A percentile compares a stretch with the other conserved stretches of the same genome.
phyloP scores from a whole-genome alignment of 2,797 vertebrate genomes.

The Clarias pachynema region DNA sequence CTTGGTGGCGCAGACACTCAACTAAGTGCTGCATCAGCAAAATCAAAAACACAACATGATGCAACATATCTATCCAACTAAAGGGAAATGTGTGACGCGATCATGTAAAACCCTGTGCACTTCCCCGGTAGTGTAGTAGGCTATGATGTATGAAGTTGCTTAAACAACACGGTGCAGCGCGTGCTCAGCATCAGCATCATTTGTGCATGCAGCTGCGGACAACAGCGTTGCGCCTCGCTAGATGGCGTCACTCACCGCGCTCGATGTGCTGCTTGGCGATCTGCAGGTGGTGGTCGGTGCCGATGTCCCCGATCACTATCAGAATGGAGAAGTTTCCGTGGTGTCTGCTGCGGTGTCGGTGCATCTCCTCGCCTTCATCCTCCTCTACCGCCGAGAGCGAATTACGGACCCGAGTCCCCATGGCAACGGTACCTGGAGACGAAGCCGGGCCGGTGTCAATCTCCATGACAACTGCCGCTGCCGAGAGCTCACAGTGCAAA shows the following conservation, averaged over 20 bases:
- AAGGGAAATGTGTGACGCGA: background rate
- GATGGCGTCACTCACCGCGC: conserved; percentile 80
- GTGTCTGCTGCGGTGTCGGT: conserved; percentile 72
- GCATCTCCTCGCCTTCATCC: conserved; percentile 66
- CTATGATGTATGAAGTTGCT: background rate
- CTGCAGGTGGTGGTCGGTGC: conserved; percentile 86
- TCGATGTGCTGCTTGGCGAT: conserved; percentile 82
- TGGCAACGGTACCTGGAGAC: conserved; percentile 79
- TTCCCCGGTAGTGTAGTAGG: background rate
- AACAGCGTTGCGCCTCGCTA: background rate
- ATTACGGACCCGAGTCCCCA: conserved; percentile 81
- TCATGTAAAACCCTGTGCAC: background rate
- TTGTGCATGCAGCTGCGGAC: background rate
- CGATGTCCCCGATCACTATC: conserved; percentile 87
- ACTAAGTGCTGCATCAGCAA: conserved; percentile 32
- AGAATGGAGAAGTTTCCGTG: conserved; percentile 81
- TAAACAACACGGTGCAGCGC: background rate
- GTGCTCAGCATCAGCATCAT: background rate
- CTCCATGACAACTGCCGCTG: conserved; percentile 87
- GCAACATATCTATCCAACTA: background rate
- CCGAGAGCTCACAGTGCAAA: conserved; percentile 59
- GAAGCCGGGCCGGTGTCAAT: conserved; percentile 77
- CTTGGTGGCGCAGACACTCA: background rate
- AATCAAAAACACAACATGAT: background rate
- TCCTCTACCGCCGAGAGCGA: conserved; percentile 73